Evolutionary conservation across 2,113 vertebrate genomes (phyloP).

Genomic region (Spea multiplicata): DNA sequence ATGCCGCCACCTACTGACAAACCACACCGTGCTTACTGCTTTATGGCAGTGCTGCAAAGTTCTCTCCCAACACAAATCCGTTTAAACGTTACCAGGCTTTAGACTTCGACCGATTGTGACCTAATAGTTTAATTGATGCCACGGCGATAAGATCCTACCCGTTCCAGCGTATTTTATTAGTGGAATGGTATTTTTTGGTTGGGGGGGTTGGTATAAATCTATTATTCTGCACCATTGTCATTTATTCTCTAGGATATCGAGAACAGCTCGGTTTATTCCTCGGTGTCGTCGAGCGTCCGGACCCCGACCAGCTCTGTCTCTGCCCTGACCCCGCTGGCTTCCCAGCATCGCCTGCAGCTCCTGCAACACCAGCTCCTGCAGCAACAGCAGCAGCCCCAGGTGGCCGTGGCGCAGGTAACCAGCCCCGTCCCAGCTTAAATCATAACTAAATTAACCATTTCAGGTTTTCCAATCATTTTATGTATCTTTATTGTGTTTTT

Average conservation of each 20-base stretch:
- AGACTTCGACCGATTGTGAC: too few relatives aligned
- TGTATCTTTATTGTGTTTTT: too few relatives aligned
- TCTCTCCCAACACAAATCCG: too few relatives aligned
- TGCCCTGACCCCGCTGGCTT: conserved; percentile 71
- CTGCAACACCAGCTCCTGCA: conserved; percentile 80
- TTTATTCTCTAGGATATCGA: conserved; percentile 65
- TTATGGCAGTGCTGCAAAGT: too few relatives aligned
- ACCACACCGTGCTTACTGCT: too few relatives aligned
- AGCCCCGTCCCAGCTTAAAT: background rate
- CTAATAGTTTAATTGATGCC: too few relatives aligned
- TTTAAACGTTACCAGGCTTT: too few relatives aligned
- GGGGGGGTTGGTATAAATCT: background rate
- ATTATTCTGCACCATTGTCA: background rate
- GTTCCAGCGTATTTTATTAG: background rate
- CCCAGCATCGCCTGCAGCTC: conserved; percentile 78
- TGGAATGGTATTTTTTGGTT: background rate
- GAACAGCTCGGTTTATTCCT: conserved; percentile 58
- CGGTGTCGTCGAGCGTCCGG: conserved; percentile 56
- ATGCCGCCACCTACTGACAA: too few relatives aligned
- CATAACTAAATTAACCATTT: too few relatives aligned
- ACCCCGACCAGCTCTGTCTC: conserved; percentile 61
- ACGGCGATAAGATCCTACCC: too few relatives aligned
- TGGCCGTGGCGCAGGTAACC: conserved; percentile 81
- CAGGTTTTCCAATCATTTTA: too few relatives aligned
- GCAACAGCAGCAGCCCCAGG: conserved; percentile 85